Percentiles rank a stretch among this genome's conserved stretches.
phyloP scores from a whole-genome alignment of 2,113 vertebrate species.

The Cryptomyrus ogoouensis region DNA sequence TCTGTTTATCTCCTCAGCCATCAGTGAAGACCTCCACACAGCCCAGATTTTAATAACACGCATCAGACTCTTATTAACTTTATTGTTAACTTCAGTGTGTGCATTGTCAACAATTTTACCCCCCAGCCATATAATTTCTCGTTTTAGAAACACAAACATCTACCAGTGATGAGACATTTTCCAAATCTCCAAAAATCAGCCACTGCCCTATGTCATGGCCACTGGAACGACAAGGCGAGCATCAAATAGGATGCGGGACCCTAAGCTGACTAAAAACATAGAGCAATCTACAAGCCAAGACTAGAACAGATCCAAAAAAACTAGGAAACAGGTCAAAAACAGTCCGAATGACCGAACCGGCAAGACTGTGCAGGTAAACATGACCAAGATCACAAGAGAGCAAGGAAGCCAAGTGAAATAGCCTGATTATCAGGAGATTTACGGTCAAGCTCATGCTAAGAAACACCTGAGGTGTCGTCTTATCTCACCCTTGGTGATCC shows the following conservation, averaged over 20 bases:
- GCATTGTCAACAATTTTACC: not conserved
- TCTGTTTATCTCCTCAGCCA: not conserved
- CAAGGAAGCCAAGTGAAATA: not conserved
- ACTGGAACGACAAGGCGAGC: not conserved
- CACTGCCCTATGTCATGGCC: not conserved
- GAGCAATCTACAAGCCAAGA: not conserved
- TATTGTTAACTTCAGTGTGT: not conserved
- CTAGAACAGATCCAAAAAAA: not conserved
- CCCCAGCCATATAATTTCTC: not conserved
- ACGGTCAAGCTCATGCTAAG: not conserved
- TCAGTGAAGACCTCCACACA: not conserved
- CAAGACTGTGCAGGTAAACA: not conserved
- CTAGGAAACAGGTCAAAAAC: not conserved
- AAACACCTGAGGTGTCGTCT: not conserved
- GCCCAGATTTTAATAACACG: not conserved
- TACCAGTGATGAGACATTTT: not conserved
- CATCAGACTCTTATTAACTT: not conserved
- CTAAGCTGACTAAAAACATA: not conserved
- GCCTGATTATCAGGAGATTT: not conserved
- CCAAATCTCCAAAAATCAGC: not conserved
- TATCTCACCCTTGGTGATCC: not conserved
- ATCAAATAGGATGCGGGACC: not conserved
- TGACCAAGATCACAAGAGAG: not conserved
- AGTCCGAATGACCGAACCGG: not conserved
- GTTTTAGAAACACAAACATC: not conserved